Base-by-base conservation (phyloP, 2,888 invertebrate genomes). In the Spicauda simplicius region DNA sequence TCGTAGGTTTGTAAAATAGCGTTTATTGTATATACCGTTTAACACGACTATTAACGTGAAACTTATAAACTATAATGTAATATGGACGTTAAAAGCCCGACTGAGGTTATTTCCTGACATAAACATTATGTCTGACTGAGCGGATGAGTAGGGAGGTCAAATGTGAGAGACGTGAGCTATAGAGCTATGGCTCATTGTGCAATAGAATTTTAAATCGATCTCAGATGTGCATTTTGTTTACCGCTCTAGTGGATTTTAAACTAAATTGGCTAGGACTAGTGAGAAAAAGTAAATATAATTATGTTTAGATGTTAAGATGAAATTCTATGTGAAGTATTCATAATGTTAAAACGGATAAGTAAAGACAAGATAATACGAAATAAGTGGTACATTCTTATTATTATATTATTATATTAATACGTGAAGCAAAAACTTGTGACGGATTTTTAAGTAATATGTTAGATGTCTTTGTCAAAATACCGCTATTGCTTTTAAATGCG, bases 101-200 rank as follows among this genome's bases (percentile, higher is more conserved):
- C 37, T 37, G 65, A 48, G 45, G 59, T 55, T 45, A 65, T 45
- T 55, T 66, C 55, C 48, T 60, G 54, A 20, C 30, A 53, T 53
- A 54, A 65, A 65, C 54, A 48, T 60, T 20, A 45, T 20, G 54
- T 57, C 7, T 18, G 53, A 57, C 57, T 30, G 54, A 58, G 54
- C 45, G 60, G 54, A 55, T 66, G 48, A 60, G 55, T 30, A 52
- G 50, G 41, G 60, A 54, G 66, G 66, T 66, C 66, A 66, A 60
- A 66, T 66, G 66, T 66, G 30, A 60, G 19, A 66, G 66, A 66
- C 59, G 60, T 65, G 65, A 65, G 54, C n/a, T 14, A 45, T n/a
- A 7, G 45, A 65, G 54, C 45, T 19, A 59, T 48, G 59, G 65
- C 19, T 45, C 54, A 59, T 65, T 48, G 25, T 54, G 30, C 18